These are phyloP conservation scores for Venustoraphidia nigricollis DNA, from an alignment of 2,888 invertebrate genomes.

Conservation along the genomic window DNA sequence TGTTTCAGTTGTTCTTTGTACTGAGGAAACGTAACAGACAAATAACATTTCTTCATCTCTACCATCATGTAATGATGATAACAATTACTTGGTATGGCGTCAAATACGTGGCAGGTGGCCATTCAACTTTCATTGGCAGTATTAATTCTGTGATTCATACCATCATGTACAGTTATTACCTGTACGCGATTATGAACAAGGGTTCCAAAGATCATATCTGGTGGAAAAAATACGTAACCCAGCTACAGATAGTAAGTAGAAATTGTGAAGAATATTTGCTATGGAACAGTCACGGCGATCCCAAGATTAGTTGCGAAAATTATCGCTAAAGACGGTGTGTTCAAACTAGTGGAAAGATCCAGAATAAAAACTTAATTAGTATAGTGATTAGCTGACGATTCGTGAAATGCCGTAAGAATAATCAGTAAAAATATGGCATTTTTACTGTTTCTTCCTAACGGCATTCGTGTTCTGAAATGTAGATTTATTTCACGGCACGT, in stretches of 20 bases:
- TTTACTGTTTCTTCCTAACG: no score
- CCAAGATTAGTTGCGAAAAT: no score
- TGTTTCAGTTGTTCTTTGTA: conserved; percentile 52
- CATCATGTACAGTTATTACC: conserved; percentile 78
- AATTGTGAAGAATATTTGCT: no score
- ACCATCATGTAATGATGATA: conserved; percentile 85
- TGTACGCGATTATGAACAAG: conserved; percentile 71
- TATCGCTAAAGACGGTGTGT: no score
- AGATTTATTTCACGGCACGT: no score
- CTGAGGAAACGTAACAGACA: conserved; percentile 74
- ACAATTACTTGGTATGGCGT: conserved; percentile 81
- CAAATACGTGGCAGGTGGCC: conserved; percentile 69
- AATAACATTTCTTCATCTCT: conserved; percentile 72
- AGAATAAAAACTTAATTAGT: no score
- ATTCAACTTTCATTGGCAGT: conserved; percentile 68
- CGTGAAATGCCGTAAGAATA: no score
- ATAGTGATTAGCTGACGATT: no score
- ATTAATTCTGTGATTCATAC: conserved; percentile 86
- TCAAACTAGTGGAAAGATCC: no score
- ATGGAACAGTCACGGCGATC: no score
- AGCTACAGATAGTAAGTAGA: conserved; percentile 58
- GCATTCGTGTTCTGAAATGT: no score
- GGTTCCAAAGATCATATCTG: conserved; percentile 63
- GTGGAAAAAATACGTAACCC: conserved; percentile 82
- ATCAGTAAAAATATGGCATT: no score